These are phyloP conservation scores for Denticeps clupeoides DNA, from an alignment of 2,797 vertebrate species.

Conservation along the genomic window DNA sequence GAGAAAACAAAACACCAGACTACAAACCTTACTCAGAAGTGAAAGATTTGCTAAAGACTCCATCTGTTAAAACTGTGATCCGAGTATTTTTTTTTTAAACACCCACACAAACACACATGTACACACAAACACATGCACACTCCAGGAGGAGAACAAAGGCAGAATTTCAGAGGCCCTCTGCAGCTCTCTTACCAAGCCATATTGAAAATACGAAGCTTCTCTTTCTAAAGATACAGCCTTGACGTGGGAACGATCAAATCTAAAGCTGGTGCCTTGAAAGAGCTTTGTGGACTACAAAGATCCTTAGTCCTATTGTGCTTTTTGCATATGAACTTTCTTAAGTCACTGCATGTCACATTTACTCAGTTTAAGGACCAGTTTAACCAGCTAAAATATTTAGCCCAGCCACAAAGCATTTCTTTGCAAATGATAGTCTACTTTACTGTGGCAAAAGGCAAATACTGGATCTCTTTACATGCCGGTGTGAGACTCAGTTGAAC, in stretches of 20 bases:
- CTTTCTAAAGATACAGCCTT: constrained; percentile 53
- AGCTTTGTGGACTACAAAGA: too few relatives aligned
- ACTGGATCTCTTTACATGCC: constrained; percentile 32
- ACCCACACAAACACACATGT: constrained; percentile 20
- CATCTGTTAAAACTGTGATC: constrained; percentile 60
- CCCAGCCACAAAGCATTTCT: constrained; percentile 7
- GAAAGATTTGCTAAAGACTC: constrained; percentile 43
- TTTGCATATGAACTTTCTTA: too few relatives aligned
- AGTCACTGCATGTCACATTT: too few relatives aligned
- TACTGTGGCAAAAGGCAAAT: constrained; percentile 19
- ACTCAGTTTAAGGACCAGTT: too few relatives aligned
- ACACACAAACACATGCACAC: constrained; percentile 29
- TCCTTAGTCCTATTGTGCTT: too few relatives aligned
- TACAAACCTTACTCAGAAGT: not conserved
- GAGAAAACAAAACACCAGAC: too few relatives aligned
- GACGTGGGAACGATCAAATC: constrained; percentile 50
- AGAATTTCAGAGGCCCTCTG: constrained; percentile 54
- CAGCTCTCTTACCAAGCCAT: constrained; percentile 48
- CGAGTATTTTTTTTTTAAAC: constrained; percentile 55
- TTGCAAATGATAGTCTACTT: too few relatives aligned
- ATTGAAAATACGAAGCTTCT: constrained; percentile 35
- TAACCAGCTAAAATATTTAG: too few relatives aligned
- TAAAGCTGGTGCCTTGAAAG: constrained; percentile 44
- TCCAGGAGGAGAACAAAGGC: constrained; percentile 61
- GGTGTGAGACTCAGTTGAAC: constrained; percentile 36